Evolutionary conservation across 2,888 invertebrate species (phyloP).

Genomic region (Acleris literana): DNA sequence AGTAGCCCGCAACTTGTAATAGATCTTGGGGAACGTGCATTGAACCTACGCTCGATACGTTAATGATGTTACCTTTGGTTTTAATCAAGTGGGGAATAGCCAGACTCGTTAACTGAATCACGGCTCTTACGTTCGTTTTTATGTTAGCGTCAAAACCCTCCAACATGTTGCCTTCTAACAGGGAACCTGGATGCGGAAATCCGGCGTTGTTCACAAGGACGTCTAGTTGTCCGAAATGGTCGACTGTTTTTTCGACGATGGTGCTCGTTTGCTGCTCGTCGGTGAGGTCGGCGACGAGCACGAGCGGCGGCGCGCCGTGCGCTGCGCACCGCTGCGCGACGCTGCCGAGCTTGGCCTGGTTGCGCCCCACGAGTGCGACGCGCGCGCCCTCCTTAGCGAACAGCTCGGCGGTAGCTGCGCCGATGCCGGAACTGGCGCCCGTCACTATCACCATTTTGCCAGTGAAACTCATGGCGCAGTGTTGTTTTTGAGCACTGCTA

Average conservation of each 20-base stretch:
- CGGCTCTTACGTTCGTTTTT: no score
- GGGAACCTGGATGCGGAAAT: no score
- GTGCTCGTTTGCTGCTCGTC: conserved; percentile 47
- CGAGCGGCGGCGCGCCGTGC: conserved; percentile 42
- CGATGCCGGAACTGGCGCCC: conserved; percentile 61
- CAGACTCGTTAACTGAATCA: no score
- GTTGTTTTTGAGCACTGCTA: no score
- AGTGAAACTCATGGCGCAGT: conserved; percentile 41
- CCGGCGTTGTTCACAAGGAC: conserved; percentile 58
- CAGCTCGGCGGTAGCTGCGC: conserved; percentile 52
- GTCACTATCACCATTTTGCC: conserved; percentile 57
- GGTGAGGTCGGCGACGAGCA: conserved; percentile 50
- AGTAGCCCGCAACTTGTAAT: no score
- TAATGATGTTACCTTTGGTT: no score
- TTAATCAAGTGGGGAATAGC: no score
- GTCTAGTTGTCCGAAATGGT: conserved; percentile 52
- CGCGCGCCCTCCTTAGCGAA: conserved; percentile 53
- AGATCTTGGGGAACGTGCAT: no score
- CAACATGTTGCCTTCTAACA: no score
- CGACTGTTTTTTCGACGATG: conserved; percentile 48
- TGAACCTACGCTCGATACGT: no score
- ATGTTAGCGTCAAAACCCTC: no score
- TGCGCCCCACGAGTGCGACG: conserved; percentile 52
- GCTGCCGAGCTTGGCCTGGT: conserved; percentile 45
- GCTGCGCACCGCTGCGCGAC: conserved; percentile 44